Conservation (phyloP, 2,797 vertebrate species). For the Onychomys torridus region DNA sequence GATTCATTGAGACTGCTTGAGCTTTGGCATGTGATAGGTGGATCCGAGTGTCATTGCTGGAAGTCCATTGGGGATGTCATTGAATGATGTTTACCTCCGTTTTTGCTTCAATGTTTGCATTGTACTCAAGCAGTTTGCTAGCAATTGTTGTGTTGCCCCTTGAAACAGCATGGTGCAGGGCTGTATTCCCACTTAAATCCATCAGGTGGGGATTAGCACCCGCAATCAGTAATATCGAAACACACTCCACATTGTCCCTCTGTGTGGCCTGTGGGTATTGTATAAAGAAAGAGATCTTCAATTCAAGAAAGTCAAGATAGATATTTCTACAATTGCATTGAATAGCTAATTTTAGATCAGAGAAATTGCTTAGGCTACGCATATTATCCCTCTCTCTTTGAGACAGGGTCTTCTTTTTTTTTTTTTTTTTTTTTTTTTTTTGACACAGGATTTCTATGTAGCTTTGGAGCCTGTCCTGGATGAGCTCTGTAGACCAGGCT, state of each 20-base stretch:
- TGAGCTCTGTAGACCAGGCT: no score
- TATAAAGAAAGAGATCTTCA: neutral
- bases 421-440: no score
- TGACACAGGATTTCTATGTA: no score
- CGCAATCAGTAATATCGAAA: neutral
- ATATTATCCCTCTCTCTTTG: no score
- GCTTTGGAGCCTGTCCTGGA: no score
- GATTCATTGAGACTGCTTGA: neutral
- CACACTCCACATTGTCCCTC: neutral
- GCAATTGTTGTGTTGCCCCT: neutral
- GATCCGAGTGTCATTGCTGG: neutral
- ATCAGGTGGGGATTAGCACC: neutral
- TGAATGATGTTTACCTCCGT: no score
- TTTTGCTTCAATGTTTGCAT: neutral
- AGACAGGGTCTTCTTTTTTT: no score
- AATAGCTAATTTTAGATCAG: no score
- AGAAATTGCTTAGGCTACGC: no score
- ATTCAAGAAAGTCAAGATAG: neutral
- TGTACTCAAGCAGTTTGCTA: accelerated
- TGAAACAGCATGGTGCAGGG: neutral
- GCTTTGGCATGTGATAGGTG: no score
- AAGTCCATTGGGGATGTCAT: neutral
- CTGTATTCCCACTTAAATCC: neutral
- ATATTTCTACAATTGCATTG: no score
- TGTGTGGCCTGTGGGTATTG: neutral